Conservation (phyloP, 2,113 vertebrate genomes). For the Zonotrichia leucophrys region DNA sequence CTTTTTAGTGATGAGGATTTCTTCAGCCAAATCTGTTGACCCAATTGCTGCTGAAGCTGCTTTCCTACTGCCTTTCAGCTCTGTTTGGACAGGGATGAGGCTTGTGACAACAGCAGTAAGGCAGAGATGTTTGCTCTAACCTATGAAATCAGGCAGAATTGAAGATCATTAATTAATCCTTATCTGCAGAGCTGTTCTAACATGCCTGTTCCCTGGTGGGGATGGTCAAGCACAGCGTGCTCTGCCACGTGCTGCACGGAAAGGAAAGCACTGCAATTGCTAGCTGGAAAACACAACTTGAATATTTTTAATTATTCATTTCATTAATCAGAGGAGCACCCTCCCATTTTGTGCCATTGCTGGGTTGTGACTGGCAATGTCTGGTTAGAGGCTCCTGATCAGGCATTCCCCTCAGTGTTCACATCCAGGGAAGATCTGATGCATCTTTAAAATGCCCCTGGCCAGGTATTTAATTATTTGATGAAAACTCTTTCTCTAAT, state of each 20-base stretch:
- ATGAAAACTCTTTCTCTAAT: background rate
- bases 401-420: background rate
- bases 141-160: background rate
- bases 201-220: background rate
- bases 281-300: background rate
- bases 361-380: background rate
- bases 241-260: background rate
- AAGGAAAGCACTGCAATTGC: background rate
- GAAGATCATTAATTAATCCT: background rate
- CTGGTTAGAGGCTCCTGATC: background rate
- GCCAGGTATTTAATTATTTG: background rate
- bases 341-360: background rate
- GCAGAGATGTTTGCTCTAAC: background rate
- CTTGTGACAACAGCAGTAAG: background rate
- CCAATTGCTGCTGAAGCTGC: background rate
- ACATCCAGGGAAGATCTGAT: background rate
- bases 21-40: conserved; percentile 10
- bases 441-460: background rate
- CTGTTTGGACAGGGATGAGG: background rate
- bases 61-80: background rate
- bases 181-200: background rate
- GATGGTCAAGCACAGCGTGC: background rate
- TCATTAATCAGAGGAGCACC: background rate
- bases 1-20: background rate
- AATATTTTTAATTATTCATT: conserved; percentile 2